Evolutionary conservation across 2,797 vertebrate species (phyloP), one percentile per base, ranked within the genome.

Genomic region (Aldrovandia affinis): DNA sequence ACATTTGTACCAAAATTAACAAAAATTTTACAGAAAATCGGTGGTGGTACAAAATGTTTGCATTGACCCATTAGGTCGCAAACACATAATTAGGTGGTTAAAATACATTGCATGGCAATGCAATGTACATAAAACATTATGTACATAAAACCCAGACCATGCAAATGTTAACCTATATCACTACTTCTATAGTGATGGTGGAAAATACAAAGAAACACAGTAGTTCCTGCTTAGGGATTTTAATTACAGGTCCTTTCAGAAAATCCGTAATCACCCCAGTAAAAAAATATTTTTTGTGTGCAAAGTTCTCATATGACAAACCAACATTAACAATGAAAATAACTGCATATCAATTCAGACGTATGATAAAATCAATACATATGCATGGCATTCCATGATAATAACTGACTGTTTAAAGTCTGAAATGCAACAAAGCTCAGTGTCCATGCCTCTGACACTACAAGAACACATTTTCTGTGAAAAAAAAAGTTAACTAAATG

Each of bases 1-100:
- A 89, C 91, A 93, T 88, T 91, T 90, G 90, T 93, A 92, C 89
- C 91, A 92, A 92, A 92, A 92, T 89, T 70, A 87, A 88, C 89
- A 84, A 89, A 87, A 88, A 81, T 91, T 91, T 92, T 93, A 93
- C 10, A 54, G 42, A 82, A 80, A 70, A 42, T 44, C 33, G 28
- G 39, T 36, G 33, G 70, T 44, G 70, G 70, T 70, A 70, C 30
- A 39, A 39, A 70, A 63, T 6, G 61, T 70, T 5, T 18, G 33
- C 65, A 70, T 20, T 70, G 33, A 36, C 65, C 65, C 33, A 39
- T 39, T 39, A 70, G 18, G 61, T 9, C 65, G 36, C 20, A 65
- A 36, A 75, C 70, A 20, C 15, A 42, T 39, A 75, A 44, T 44
- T 75, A 44, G 70, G 44, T 75, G 39, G 36, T 44, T 20, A 75